phyloP scores from a whole-genome alignment of 2,797 vertebrate genomes.

The Nannoperca obscura region DNA sequence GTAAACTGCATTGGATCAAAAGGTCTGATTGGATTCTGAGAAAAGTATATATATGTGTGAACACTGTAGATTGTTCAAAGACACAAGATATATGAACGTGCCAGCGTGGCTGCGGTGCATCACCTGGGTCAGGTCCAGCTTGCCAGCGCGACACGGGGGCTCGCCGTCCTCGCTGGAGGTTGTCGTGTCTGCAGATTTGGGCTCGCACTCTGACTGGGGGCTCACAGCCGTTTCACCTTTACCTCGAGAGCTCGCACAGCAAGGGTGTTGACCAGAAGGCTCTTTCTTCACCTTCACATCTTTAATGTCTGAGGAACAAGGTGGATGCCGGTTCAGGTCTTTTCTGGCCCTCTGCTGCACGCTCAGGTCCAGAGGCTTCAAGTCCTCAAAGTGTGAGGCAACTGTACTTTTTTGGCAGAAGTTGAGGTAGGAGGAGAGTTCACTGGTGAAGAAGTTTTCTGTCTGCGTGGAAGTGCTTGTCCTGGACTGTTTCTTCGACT shows the following conservation, averaged over 20 bases:
- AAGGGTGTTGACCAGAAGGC: not conserved
- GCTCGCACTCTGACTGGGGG: conserved; percentile 39
- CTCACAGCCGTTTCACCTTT: conserved; percentile 24
- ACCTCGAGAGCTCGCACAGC: not conserved
- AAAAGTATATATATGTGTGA: too few species aligned
- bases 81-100: too few species aligned
- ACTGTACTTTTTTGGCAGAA: conserved; percentile 56
- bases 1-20: not conserved
- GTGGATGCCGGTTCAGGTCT: not conserved
- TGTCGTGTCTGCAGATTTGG: conserved; percentile 54
- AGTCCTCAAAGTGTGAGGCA: not conserved
- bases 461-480: conserved; percentile 81
- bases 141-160: conserved; percentile 39
- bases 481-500: not conserved
- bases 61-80: not conserved
- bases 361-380: conserved; percentile 81
- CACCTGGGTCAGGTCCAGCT: conserved; percentile 73
- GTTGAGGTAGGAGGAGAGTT: conserved; percentile 66
- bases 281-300: not conserved
- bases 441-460: conserved; percentile 82
- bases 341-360: conserved; percentile 70
- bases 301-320: not conserved
- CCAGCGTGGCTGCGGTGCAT: conserved; percentile 8
- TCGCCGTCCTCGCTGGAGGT: conserved; percentile 79
- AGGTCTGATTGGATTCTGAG: not conserved